phyloP scores from a whole-genome alignment of 2,888 invertebrate genomes.

The Oxystoma pomonae region DNA sequence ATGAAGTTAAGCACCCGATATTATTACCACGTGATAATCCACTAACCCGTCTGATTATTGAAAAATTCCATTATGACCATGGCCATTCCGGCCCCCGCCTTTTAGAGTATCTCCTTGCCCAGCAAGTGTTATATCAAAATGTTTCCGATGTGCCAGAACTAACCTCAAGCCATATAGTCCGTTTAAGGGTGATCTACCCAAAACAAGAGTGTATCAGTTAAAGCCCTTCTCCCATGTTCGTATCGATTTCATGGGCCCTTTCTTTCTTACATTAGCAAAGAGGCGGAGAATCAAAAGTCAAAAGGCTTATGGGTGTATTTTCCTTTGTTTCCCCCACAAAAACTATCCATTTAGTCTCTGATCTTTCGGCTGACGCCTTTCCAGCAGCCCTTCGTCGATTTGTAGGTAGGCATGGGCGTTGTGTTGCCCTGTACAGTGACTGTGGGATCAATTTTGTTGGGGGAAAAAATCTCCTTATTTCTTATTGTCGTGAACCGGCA shows the following conservation, averaged over 20 bases:
- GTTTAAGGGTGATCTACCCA: constrained; percentile 5
- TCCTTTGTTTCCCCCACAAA: constrained; percentile 5
- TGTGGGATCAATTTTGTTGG: neutral
- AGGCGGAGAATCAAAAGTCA: neutral
- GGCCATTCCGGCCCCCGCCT: neutral
- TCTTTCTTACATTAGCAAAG: constrained; percentile 1
- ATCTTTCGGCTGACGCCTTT: constrained; percentile 1
- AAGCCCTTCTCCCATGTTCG: constrained; percentile 6
- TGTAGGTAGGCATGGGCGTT: neutral
- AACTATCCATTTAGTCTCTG: constrained; percentile 3
- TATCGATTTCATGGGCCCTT: constrained; percentile 3
- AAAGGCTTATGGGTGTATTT: constrained; percentile 5
- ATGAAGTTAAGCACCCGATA: constrained; percentile 1
- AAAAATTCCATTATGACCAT: neutral
- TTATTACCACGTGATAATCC: neutral
- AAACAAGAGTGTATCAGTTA: neutral
- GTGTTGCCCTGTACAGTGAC: neutral
- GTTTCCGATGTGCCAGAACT: neutral
- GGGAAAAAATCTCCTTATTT: neutral
- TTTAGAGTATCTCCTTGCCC: neutral
- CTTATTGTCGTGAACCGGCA: neutral
- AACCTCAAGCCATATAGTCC: neutral
- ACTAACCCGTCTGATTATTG: neutral
- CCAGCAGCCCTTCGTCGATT: constrained; percentile 5
- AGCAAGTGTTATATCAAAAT: neutral